Evolutionary conservation across 2,113 vertebrate genomes (phyloP).

Genomic region (Delphinapterus leucas): DNA sequence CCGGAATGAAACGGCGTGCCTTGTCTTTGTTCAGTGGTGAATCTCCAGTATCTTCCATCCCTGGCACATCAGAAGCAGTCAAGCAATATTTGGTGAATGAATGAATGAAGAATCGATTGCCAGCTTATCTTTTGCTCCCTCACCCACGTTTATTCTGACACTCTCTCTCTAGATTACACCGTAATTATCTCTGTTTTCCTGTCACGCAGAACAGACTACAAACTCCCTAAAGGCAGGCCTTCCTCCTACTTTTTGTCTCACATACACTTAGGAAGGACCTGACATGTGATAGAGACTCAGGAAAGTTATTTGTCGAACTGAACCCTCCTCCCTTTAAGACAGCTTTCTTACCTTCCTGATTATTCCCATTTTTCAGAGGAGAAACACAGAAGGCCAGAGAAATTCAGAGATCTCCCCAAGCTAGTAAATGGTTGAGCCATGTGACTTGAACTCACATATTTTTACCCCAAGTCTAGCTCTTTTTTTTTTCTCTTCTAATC

Average conservation of each 20-base stretch:
- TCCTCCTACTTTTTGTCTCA: background rate
- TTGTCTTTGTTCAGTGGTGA: background rate
- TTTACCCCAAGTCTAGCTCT: background rate
- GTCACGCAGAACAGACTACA: background rate
- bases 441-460: background rate
- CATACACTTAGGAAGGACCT: background rate
- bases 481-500: background rate
- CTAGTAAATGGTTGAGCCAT: rapidly evolving
- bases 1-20: rapidly evolving
- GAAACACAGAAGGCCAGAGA: background rate
- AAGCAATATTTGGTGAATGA: background rate
- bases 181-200: background rate
- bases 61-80: no score
- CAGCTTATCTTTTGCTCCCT: background rate
- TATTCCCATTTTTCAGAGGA: background rate
- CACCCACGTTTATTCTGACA: background rate
- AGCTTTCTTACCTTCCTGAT: background rate
- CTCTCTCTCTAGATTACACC: background rate
- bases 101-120: background rate
- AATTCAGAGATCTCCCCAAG: background rate
- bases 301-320: background rate
- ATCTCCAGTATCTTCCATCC: background rate
- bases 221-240: background rate
- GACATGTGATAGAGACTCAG: rapidly evolving
- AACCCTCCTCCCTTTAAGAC: background rate